phyloP scores from a whole-genome alignment of 37 sponge, comb jelly and placozoan genomes.

The Haliclona indistincta region DNA sequence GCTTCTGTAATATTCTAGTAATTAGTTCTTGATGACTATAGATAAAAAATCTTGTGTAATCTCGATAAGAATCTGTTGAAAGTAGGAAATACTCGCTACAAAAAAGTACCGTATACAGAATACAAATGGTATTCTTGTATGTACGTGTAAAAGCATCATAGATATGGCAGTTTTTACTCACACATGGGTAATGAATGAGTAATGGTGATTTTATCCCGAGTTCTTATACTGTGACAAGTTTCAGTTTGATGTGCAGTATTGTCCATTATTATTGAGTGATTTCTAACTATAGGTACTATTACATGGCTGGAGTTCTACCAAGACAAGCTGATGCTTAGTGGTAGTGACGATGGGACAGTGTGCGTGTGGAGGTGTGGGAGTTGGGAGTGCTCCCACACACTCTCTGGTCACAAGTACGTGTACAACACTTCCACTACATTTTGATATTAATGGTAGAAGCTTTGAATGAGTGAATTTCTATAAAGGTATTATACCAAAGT shows the following conservation, averaged over 20 bases:
- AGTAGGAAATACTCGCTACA: too few species aligned
- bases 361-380: slow-evolving; percentile 56
- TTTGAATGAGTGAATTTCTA: background rate
- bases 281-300: slow-evolving; percentile 43
- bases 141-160: background rate
- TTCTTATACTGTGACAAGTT: background rate
- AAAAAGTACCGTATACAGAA: too few species aligned
- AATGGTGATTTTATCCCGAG: too few species aligned
- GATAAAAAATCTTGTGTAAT: too few species aligned
- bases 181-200: too few species aligned
- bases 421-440: background rate
- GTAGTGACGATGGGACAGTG: slow-evolving; percentile 71
- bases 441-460: background rate
- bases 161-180: too few species aligned
- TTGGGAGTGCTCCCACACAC: slow-evolving; percentile 50
- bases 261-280: background rate
- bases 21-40: too few species aligned
- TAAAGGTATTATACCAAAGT: background rate
- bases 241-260: background rate
- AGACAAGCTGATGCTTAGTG: slow-evolving; percentile 54
- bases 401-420: slow-evolving; percentile 78
- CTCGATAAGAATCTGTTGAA: too few species aligned
- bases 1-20: too few species aligned
- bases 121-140: too few species aligned
- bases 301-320: slow-evolving; percentile 44